A percentile compares a stretch with the other conserved stretches of the same genome.
phyloP scores from a whole-genome alignment of 2,888 invertebrate genomes.

The Blastobasis adustella region DNA sequence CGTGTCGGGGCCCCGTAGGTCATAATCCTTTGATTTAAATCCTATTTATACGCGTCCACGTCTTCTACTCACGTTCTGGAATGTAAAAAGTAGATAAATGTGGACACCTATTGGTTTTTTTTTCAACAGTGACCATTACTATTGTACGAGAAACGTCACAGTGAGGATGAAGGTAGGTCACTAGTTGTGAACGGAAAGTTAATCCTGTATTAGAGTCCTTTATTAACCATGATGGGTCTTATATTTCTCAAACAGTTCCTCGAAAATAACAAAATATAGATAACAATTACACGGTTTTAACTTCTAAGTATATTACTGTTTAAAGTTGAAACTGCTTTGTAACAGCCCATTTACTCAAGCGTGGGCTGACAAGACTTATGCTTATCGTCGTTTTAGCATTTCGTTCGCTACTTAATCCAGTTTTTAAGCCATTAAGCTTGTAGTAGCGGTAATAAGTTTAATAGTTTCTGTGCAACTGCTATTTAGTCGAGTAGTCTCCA shows the following conservation, averaged over 20 bases:
- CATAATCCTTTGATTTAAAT: background rate
- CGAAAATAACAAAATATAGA: too few species aligned
- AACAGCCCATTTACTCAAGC: slow-evolving; percentile 17
- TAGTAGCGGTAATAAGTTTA: slow-evolving; percentile 53
- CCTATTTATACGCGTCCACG: background rate
- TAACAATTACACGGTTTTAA: too few species aligned
- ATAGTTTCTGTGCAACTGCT: slow-evolving; percentile 37
- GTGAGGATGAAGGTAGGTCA: too few species aligned
- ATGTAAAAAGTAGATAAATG: too few species aligned
- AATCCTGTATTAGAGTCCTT: too few species aligned
- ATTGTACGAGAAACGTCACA: too few species aligned
- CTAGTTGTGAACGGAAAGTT: too few species aligned
- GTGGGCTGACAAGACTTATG: slow-evolving; percentile 68
- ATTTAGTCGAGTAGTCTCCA: background rate
- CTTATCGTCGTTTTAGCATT: slow-evolving; percentile 68
- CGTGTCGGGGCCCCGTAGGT: slow-evolving; percentile 2
- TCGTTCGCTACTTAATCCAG: slow-evolving; percentile 68
- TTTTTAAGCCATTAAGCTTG: slow-evolving; percentile 65
- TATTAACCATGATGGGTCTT: too few species aligned
- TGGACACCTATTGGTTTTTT: too few species aligned
- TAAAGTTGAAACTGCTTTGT: slow-evolving; percentile 27
- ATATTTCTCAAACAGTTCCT: too few species aligned
- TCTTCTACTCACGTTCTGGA: background rate
- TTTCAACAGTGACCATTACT: too few species aligned
- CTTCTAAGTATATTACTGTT: background rate